phyloP scores from a whole-genome alignment of 2,797 vertebrate species.

The Australoheros facetus region DNA sequence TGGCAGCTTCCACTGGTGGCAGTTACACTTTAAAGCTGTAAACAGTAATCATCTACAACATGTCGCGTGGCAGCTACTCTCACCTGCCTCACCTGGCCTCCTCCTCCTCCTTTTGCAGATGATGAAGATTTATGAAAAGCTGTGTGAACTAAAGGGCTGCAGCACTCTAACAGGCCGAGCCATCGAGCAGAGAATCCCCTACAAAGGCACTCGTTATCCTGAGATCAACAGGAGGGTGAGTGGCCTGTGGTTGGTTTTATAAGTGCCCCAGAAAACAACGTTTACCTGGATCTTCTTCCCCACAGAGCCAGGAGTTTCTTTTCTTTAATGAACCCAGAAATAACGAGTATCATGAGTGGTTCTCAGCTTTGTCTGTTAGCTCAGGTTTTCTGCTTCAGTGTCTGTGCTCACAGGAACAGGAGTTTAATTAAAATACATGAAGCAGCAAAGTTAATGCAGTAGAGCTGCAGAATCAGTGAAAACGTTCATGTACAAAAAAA shows the following conservation, averaged over 20 bases:
- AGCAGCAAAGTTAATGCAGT: accelerated
- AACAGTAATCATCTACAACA: accelerated
- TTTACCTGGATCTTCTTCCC: not conserved
- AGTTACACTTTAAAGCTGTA: not conserved
- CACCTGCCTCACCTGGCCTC: not conserved
- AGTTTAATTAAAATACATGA: not conserved
- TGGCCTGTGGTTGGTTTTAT: not conserved
- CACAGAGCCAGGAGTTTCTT: accelerated
- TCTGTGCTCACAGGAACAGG: no score
- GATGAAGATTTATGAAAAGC: conserved; percentile 89
- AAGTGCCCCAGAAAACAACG: not conserved
- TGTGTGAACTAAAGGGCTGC: conserved; percentile 91
- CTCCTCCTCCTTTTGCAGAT: conserved; percentile 72
- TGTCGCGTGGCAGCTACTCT: not conserved
- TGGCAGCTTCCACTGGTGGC: not conserved
- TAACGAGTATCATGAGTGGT: not conserved
- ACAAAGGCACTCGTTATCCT: conserved; percentile 86
- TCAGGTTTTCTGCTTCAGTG: not conserved
- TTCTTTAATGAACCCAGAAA: not conserved
- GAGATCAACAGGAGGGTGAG: conserved; percentile 88
- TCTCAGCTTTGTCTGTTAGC: not conserved
- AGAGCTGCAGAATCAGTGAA: no score
- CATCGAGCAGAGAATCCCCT: conserved; percentile 88
- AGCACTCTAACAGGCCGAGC: conserved; percentile 87
- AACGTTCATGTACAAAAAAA: not conserved